phyloP scores from a whole-genome alignment of 2,113 vertebrate species.

The Ginglymostoma cirratum region DNA sequence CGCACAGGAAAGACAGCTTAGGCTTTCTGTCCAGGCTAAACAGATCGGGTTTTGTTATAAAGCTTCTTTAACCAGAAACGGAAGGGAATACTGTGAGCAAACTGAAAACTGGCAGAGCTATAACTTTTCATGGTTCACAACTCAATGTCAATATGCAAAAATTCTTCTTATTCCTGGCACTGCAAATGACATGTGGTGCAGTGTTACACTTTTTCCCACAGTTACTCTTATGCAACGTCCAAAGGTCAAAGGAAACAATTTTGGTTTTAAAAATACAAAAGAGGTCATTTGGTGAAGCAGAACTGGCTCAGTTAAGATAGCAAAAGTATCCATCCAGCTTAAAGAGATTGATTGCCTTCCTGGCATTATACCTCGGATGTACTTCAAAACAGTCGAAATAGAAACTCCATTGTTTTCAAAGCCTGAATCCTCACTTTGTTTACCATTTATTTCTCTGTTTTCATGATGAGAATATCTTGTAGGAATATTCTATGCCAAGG shows the following conservation, averaged over 20 bases:
- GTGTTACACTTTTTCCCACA: conserved; percentile 37
- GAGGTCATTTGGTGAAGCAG: conserved; percentile 34
- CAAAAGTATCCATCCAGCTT: conserved; percentile 26
- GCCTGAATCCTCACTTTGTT: conserved; percentile 24
- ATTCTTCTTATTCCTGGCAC: conserved; percentile 42
- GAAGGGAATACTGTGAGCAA: conserved; percentile 55
- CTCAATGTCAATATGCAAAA: conserved; percentile 42
- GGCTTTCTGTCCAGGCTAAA: conserved; percentile 55
- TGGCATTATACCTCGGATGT: background rate
- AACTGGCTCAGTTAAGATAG: conserved; percentile 32
- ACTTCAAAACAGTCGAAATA: conserved; percentile 21
- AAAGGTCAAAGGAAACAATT: conserved; percentile 38
- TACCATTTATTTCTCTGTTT: conserved; percentile 2
- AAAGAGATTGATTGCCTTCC: conserved; percentile 23
- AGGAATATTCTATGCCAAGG: background rate
- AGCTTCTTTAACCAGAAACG: conserved; percentile 45
- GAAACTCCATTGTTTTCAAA: conserved; percentile 21
- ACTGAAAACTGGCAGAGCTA: conserved; percentile 52
- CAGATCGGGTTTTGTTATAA: conserved; percentile 58
- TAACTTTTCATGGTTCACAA: conserved; percentile 49
- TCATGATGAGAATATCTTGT: background rate
- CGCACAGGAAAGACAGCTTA: conserved; percentile 62
- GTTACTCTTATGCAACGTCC: conserved; percentile 27
- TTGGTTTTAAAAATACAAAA: conserved; percentile 37
- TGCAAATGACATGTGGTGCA: conserved; percentile 29